Conservation (phyloP, 1,140 invertebrate species). For the Cherax quadricarinatus region DNA sequence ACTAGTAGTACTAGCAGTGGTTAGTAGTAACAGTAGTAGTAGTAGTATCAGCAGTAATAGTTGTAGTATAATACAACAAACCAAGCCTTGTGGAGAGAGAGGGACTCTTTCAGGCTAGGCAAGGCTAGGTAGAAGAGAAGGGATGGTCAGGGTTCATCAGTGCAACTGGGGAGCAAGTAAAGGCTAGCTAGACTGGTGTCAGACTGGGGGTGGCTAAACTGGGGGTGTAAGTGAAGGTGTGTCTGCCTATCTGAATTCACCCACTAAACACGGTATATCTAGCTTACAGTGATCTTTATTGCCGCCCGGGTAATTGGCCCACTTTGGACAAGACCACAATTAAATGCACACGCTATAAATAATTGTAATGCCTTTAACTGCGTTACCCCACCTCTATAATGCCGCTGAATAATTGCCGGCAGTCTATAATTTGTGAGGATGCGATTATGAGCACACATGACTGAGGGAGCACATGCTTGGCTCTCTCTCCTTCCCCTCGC, state of each 20-base stretch:
- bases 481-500: background rate
- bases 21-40: too few species aligned
- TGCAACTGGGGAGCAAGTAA: too few species aligned
- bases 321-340: conserved; percentile 11
- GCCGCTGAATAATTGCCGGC: conserved; percentile 18
- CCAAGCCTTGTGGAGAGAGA: too few species aligned
- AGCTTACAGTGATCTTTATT: background rate
- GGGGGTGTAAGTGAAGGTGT: background rate
- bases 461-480: background rate
- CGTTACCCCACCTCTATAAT: background rate
- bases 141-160: too few species aligned
- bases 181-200: background rate
- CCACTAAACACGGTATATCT: background rate
- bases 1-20: too few species aligned
- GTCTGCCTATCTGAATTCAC: background rate
- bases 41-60: too few species aligned
- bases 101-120: too few species aligned
- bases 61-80: too few species aligned
- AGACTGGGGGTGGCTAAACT: background rate
- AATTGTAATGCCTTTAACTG: background rate
- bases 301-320: conserved; percentile 23
- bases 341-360: conserved; percentile 24
- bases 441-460: background rate
- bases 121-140: too few species aligned
- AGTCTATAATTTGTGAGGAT: conserved; percentile 1